A percentile compares a stretch with the other conserved stretches of the same genome.
Evolutionary conservation across 2,888 invertebrate species (phyloP).

Genomic region (Pyrocoelia pectoralis): DNA sequence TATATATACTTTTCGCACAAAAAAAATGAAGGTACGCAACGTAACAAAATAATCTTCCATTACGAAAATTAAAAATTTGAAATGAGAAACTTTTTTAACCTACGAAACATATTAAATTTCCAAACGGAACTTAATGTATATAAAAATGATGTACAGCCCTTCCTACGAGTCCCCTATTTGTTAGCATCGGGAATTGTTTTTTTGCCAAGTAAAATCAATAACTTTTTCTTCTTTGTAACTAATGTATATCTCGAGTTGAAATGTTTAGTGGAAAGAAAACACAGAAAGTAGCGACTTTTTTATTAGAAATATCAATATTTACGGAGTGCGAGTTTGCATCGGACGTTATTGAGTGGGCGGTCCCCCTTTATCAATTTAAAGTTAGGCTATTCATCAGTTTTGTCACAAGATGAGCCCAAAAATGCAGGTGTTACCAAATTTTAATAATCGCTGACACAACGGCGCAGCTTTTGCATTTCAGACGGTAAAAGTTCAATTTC

Average conservation of each 20-base stretch:
- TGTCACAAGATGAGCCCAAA: too few species aligned
- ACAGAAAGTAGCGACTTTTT: not conserved
- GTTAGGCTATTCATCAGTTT: too few species aligned
- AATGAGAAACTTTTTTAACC: too few species aligned
- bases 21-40: too few species aligned
- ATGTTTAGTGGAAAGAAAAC: not conserved
- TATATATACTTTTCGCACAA: too few species aligned
- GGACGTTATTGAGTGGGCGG: not conserved
- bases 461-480: not conserved
- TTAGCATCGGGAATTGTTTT: not conserved
- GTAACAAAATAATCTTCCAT: too few species aligned
- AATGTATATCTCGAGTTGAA: not conserved
- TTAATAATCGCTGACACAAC: slow-evolving; percentile 3
- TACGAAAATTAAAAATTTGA: too few species aligned
- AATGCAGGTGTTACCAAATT: not conserved
- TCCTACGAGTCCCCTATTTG: too few species aligned
- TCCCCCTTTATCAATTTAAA: too few species aligned
- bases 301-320: not conserved
- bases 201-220: not conserved
- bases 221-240: not conserved
- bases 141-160: too few species aligned
- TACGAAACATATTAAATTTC: too few species aligned
- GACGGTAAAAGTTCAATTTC: not conserved
- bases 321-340: not conserved
- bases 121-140: too few species aligned